Conservation (phyloP, 2,797 vertebrate species). For the Alfaro cultratus region DNA sequence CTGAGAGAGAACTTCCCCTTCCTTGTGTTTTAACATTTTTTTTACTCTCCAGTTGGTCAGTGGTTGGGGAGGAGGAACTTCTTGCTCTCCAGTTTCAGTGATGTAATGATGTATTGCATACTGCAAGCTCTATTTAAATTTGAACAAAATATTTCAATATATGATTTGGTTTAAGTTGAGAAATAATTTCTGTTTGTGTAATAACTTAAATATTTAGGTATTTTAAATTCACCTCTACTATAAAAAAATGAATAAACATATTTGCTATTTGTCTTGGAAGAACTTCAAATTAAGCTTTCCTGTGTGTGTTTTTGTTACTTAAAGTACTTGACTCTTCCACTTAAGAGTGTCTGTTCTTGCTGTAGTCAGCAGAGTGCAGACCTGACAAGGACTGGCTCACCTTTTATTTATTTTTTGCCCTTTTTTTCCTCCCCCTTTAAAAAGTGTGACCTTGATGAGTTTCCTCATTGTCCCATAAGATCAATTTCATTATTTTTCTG, state of each 20-base stretch:
- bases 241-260: neutral
- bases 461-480: constrained; percentile 27
- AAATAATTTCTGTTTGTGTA: neutral
- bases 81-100: constrained; percentile 22
- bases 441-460: constrained; percentile 4
- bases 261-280: neutral
- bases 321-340: constrained; percentile 10
- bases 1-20: constrained; percentile 13
- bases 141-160: neutral
- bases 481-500: neutral
- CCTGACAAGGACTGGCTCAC: neutral
- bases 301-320: neutral
- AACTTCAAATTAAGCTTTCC: neutral
- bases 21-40: neutral
- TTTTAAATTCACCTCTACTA: neutral
- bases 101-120: constrained; percentile 25
- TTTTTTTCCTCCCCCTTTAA: constrained; percentile 11
- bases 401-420: neutral
- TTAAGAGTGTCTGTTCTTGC: constrained; percentile 19
- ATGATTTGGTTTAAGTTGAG: neutral
- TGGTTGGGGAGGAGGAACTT: constrained; percentile 18
- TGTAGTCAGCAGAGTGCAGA: constrained; percentile 40
- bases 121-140: neutral
- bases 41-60: constrained; percentile 19
- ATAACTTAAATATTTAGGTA: neutral